Percentiles rank a stretch among this genome's conserved stretches.
Evolutionary conservation across 1,140 invertebrate species (phyloP).

Genomic region (Cherax quadricarinatus): DNA sequence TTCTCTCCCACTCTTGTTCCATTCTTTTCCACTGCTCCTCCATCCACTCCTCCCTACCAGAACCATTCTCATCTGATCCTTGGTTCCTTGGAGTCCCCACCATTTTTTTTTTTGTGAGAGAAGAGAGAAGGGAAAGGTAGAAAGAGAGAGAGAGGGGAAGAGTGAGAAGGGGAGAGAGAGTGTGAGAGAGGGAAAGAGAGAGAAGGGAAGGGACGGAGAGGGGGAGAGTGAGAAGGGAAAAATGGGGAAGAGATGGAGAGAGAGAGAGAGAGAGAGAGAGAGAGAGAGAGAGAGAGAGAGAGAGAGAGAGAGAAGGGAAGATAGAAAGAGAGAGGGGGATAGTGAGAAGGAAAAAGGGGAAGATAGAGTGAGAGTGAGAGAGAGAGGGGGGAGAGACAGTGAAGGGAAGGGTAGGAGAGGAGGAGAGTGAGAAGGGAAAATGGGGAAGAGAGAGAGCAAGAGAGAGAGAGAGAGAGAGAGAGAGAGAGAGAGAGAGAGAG

Average conservation of each 20-base stretch:
- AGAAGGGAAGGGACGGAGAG: not conserved
- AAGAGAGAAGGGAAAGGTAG: too few species aligned
- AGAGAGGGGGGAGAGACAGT: not conserved
- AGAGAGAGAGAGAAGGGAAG: not conserved
- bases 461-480: not conserved
- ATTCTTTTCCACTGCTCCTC: too few species aligned
- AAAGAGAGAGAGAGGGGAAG: too few species aligned
- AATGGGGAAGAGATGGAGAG: not conserved
- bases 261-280: not conserved
- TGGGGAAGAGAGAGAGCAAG: not conserved
- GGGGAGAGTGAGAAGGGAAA: not conserved
- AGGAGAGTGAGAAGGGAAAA: not conserved
- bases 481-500: not conserved
- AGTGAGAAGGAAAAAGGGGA: not conserved
- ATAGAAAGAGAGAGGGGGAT: not conserved
- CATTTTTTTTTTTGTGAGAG: too few species aligned
- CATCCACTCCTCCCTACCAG: too few species aligned
- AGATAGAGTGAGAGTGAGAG: not conserved
- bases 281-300: not conserved
- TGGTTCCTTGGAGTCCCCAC: too few species aligned
- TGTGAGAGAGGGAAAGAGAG: not conserved
- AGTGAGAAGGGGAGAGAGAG: not conserved
- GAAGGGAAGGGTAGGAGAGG: not conserved
- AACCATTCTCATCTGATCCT: too few species aligned
- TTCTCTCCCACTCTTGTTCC: too few species aligned